These are phyloP conservation scores for Hestina assimilis DNA, from an alignment of 1,140 invertebrate genomes.

Conservation along the genomic window DNA sequence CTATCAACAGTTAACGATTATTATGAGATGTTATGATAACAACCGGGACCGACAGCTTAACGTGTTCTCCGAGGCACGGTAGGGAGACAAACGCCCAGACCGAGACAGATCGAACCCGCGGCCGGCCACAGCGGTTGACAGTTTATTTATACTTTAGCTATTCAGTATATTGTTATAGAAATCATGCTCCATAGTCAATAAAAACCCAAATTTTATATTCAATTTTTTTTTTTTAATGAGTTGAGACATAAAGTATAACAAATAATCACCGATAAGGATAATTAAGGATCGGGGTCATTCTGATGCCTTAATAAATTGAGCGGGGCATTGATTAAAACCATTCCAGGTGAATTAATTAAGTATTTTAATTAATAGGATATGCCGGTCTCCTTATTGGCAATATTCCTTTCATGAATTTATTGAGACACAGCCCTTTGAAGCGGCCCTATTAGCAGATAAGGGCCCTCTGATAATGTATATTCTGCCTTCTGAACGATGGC, in stretches of 20 bases:
- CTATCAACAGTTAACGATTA: too few species aligned
- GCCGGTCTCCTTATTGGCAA: conserved; percentile 73
- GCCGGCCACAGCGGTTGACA: too few species aligned
- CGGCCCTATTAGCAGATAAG: conserved; percentile 59
- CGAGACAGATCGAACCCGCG: too few species aligned
- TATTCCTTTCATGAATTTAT: conserved; percentile 78
- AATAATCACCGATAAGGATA: conserved; percentile 22
- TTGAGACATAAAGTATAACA: neutral
- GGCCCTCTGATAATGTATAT: conserved; percentile 37
- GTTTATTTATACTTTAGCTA: too few species aligned
- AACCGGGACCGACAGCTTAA: too few species aligned
- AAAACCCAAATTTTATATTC: too few species aligned
- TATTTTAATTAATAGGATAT: conserved; percentile 78
- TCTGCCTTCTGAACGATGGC: too few species aligned
- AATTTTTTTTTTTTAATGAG: neutral
- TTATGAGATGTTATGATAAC: too few species aligned
- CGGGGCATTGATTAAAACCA: conserved; percentile 75
- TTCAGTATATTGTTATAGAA: too few species aligned
- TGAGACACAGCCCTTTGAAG: conserved; percentile 70
- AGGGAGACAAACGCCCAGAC: too few species aligned
- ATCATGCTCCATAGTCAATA: too few species aligned
- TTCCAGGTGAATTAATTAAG: conserved; percentile 77
- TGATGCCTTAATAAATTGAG: conserved; percentile 69
- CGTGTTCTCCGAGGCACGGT: too few species aligned
- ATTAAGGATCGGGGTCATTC: conserved; percentile 32